A percentile compares a stretch with the other conserved stretches of the same genome.
Evolutionary conservation across 2,888 invertebrate species (phyloP).

Genomic region (Lydus trimaculatus): DNA sequence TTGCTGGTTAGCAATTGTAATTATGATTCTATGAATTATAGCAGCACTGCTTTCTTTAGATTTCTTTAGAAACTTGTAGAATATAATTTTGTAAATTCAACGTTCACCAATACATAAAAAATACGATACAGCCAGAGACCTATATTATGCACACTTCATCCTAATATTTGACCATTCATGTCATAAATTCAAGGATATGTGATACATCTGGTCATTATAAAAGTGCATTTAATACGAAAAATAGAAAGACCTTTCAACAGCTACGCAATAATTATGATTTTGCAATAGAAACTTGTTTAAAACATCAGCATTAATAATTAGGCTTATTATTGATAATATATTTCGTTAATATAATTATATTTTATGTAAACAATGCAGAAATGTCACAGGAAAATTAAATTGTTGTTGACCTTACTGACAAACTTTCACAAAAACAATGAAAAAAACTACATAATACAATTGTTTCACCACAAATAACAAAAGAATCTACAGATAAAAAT

Average conservation of each 20-base stretch:
- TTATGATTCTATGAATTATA: too few species aligned
- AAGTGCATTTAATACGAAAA: not conserved
- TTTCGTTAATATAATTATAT: slow-evolving; percentile 18
- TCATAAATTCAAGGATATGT: slow-evolving; percentile 14
- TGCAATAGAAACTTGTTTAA: slow-evolving; percentile 13
- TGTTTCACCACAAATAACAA: slow-evolving; percentile 23
- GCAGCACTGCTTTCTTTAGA: too few species aligned
- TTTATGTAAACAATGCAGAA: not conserved
- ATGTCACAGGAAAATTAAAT: slow-evolving; percentile 1
- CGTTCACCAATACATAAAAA: too few species aligned
- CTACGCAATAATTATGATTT: slow-evolving; percentile 7
- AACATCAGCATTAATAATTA: slow-evolving; percentile 22
- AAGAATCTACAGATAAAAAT: slow-evolving; percentile 13
- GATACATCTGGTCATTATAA: not conserved
- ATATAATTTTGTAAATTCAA: too few species aligned
- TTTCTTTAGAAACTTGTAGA: too few species aligned
- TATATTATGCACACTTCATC: not conserved
- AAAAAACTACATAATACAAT: slow-evolving; percentile 24
- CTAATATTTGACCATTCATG: slow-evolving; percentile 6
- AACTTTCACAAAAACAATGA: not conserved
- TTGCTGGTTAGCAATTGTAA: too few species aligned
- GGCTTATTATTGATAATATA: slow-evolving; percentile 20
- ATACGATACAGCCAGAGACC: not conserved
- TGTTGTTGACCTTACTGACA: not conserved
- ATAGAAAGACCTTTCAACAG: slow-evolving; percentile 11